These are phyloP conservation scores for Automeris io DNA, from an alignment of 2,888 invertebrate species.

Conservation along the genomic window DNA sequence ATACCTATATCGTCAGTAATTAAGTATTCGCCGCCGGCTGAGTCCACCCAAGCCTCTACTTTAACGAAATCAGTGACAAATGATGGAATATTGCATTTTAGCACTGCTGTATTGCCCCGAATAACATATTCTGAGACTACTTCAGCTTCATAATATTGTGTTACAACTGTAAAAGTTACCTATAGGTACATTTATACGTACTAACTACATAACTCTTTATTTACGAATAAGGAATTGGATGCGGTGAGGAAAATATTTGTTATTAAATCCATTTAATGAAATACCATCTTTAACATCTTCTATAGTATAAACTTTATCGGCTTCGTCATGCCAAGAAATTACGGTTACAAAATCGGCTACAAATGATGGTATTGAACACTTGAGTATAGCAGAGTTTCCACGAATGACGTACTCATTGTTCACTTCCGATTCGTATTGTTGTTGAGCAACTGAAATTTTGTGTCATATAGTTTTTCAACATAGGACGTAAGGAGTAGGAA, in stretches of 20 bases:
- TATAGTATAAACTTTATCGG: slow-evolving; percentile 72
- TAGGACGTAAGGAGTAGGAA: slow-evolving; percentile 10
- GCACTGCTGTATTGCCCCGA: slow-evolving; percentile 89
- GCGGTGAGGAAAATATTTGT: slow-evolving; percentile 6
- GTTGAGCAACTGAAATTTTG: slow-evolving; percentile 85
- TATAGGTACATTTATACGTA: slow-evolving; percentile 13
- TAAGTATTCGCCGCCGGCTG: slow-evolving; percentile 82
- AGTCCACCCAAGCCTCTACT: slow-evolving; percentile 88
- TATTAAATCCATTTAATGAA: slow-evolving; percentile 8
- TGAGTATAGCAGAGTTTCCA: slow-evolving; percentile 91
- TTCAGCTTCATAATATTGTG: slow-evolving; percentile 92
- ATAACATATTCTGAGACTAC: slow-evolving; percentile 94
- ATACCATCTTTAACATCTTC: slow-evolving; percentile 57
- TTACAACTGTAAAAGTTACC: slow-evolving; percentile 81
- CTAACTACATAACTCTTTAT: too few relatives aligned
- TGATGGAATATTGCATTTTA: slow-evolving; percentile 93
- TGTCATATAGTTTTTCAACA: slow-evolving; percentile 6
- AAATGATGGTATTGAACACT: slow-evolving; percentile 94
- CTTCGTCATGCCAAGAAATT: slow-evolving; percentile 90
- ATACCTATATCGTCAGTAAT: slow-evolving; percentile 86
- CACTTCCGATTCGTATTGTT: slow-evolving; percentile 93
- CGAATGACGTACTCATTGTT: slow-evolving; percentile 94
- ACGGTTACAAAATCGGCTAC: slow-evolving; percentile 95
- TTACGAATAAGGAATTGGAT: slow-evolving; percentile 3
- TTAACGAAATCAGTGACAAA: slow-evolving; percentile 94